Percentiles rank a stretch among this genome's conserved stretches.
These are phyloP conservation scores for Glomeris marginata DNA, from an alignment of 2,888 invertebrate species.

Conservation along the genomic window DNA sequence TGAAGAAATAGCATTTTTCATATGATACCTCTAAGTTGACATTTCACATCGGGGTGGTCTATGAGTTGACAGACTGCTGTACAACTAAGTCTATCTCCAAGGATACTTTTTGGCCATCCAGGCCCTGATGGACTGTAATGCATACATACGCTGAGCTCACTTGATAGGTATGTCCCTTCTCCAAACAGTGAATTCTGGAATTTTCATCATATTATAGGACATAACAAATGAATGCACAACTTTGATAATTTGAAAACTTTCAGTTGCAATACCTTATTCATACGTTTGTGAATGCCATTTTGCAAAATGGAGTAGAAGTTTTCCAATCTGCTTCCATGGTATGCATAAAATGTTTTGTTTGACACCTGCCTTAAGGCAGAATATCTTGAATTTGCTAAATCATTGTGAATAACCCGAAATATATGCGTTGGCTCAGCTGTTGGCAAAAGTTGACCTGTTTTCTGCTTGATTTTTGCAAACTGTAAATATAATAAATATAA, in stretches of 20 bases:
- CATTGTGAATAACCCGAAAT: constrained; percentile 12
- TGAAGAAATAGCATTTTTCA: neutral
- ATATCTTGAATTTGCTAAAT: constrained; percentile 8
- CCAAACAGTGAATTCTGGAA: constrained; percentile 48
- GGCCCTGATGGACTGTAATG: constrained; percentile 55
- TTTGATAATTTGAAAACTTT: no score
- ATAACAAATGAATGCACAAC: no score
- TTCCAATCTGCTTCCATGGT: constrained; percentile 64
- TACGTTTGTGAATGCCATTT: constrained; percentile 57
- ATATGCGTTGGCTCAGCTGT: constrained; percentile 19
- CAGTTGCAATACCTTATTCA: no score
- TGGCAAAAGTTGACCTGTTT: constrained; percentile 23
- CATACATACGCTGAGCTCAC: constrained; percentile 54
- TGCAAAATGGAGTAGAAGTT: constrained; percentile 66
- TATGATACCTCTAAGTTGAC: constrained; percentile 19
- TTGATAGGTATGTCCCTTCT: constrained; percentile 57
- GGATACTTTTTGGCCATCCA: constrained; percentile 57
- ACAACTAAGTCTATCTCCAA: constrained; percentile 60
- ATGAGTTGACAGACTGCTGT: constrained; percentile 67
- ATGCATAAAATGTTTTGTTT: constrained; percentile 41
- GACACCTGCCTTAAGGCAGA: neutral
- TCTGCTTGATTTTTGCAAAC: constrained; percentile 22
- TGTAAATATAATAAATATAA: constrained; percentile 11
- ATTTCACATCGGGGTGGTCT: constrained; percentile 46
- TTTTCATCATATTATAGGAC: no score